These are phyloP conservation scores for Cephonodes hylas DNA, from an alignment of 2,888 invertebrate genomes.

Conservation along the genomic window DNA sequence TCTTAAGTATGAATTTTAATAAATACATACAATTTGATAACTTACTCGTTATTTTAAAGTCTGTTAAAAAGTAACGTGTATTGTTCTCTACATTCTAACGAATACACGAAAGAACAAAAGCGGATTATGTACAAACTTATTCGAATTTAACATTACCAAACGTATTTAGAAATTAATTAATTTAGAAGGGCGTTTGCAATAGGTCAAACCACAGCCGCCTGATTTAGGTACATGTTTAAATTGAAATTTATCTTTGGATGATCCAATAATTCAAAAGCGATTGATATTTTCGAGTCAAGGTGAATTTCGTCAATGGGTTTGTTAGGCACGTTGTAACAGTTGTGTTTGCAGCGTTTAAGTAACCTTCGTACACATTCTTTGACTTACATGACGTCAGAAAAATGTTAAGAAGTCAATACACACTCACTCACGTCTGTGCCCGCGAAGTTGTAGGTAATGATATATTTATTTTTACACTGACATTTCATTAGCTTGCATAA, in stretches of 20 bases:
- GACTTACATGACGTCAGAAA: not conserved
- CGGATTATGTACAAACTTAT: not conserved
- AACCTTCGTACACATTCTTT: not conserved
- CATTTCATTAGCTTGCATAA: too few species aligned
- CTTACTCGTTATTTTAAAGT: too few species aligned
- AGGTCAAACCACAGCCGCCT: not conserved
- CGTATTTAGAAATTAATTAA: not conserved
- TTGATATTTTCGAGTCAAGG: not conserved
- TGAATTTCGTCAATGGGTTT: slow-evolving; percentile 3
- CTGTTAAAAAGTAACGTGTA: too few species aligned
- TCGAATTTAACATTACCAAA: not conserved
- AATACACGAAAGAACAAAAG: not conserved
- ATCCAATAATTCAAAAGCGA: slow-evolving; percentile 1
- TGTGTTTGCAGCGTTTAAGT: not conserved
- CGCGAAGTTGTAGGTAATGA: too few species aligned
- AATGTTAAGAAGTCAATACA: not conserved
- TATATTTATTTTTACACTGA: too few species aligned
- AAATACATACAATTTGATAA: too few species aligned
- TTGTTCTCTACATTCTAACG: not conserved
- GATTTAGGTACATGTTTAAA: slow-evolving; percentile 4
- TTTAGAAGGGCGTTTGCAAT: not conserved
- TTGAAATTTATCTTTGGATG: slow-evolving; percentile 10
- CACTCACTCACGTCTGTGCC: not conserved
- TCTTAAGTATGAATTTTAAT: too few species aligned
- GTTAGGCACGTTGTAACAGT: not conserved